Evolutionary conservation across 2,888 invertebrate genomes (phyloP), one percentile per base, ranked within the genome.

Genomic region (Tigriopus californicus): DNA sequence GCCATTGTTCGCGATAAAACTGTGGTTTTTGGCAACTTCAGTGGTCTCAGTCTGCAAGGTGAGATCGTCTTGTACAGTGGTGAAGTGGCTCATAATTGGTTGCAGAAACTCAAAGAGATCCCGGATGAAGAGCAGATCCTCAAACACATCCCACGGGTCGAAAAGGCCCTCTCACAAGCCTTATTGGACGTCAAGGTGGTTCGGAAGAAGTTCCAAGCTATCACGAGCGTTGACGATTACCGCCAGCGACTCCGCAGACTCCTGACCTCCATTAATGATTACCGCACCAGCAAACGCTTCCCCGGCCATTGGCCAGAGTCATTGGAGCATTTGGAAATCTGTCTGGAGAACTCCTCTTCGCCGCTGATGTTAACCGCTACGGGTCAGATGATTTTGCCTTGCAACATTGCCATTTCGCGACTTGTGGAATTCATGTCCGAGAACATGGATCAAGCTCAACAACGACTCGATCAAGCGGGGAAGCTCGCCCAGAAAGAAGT

Each of bases 41-140:
- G 91, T 2, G 94, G 94, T 13, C 83, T 94, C 6, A 88, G 85
- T 69, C 75, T 91, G 53, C 86, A 90, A 67, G 92, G 94, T 0
- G 83, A 88, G 66, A 81, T 94, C 10, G 84, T 85, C 75, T 77
- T 94, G 0, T 90, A 85, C 68, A 90, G 87, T 64, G 90, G 88
- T 42, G 92, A 94, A 77, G 92, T 94, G 42, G 76, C 90, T 61
- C 82, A 86, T 67, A 89, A 88, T 73, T 94, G 94, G 94, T 74
- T 91, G 61, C 88, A 88, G 73, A 86, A 89, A 74, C 79, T 80
- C 73, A 56, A 46, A 12, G 41, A 60, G 10, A 47, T 56, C 18
- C 48, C 47, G 11, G 22, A 52, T n/a, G 25, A 20, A 6, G 48
- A 58, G 22, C 13, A 22, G 12, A 20, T 20, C 15, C 25, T 52